Conservation (phyloP, 2,113 vertebrate species). For the Vombatus ursinus region DNA sequence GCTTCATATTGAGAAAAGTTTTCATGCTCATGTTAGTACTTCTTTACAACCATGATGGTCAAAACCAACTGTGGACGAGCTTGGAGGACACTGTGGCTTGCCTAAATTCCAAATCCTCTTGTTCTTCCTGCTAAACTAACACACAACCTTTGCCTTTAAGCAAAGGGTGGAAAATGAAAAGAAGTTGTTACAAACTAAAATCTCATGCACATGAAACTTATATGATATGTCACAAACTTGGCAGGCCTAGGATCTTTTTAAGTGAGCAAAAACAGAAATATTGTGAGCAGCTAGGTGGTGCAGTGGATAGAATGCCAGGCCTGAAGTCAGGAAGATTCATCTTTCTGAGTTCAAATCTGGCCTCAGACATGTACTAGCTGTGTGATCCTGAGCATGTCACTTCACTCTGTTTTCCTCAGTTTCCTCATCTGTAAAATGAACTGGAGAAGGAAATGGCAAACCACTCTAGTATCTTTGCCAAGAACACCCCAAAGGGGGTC, state of each 20-base stretch:
- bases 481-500: neutral
- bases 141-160: constrained; percentile 20
- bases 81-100: neutral
- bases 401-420: neutral
- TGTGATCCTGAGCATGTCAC: neutral
- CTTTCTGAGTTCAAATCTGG: neutral
- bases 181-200: constrained; percentile 54
- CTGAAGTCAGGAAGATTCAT: neutral
- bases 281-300: neutral
- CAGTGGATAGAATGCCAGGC: neutral
- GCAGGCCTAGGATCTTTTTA: constrained; percentile 10
- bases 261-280: constrained; percentile 16
- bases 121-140: constrained; percentile 32
- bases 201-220: constrained; percentile 17
- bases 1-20: neutral
- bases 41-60: neutral
- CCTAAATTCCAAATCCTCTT: neutral
- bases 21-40: too few relatives aligned
- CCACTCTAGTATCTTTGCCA: neutral
- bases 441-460: neutral
- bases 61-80: neutral
- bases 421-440: neutral
- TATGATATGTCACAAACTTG: neutral
- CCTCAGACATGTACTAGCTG: neutral
- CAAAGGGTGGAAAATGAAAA: constrained; percentile 35